A percentile compares a stretch with the other conserved stretches of the same genome.
phyloP scores from a whole-genome alignment of 2,888 invertebrate species.

The Calephelis perditalis region DNA sequence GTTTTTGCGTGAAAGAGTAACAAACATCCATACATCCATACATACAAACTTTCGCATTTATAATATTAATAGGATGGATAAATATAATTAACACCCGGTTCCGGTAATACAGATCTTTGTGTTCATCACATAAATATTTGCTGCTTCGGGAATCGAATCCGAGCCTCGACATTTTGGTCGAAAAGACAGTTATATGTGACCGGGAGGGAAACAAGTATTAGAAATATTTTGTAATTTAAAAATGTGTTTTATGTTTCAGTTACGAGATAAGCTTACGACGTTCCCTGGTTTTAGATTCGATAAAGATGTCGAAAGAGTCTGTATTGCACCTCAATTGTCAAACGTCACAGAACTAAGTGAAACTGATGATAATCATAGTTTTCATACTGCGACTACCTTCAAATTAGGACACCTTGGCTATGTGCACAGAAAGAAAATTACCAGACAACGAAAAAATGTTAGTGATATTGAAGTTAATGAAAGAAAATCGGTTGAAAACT shows the following conservation, averaged over 20 bases:
- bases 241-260: conserved; percentile 35
- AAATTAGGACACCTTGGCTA: conserved; percentile 38
- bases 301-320: conserved; percentile 43
- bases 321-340: conserved; percentile 46
- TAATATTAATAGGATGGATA: too few species aligned
- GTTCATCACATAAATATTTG: too few species aligned
- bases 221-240: not conserved
- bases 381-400: conserved; percentile 30
- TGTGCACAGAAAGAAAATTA: conserved; percentile 29
- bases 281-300: conserved; percentile 43
- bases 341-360: conserved; percentile 52
- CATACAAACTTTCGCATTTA: too few species aligned
- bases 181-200: too few species aligned
- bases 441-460: conserved; percentile 13
- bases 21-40: too few species aligned
- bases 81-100: too few species aligned
- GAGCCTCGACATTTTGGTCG: too few species aligned
- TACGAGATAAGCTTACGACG: conserved; percentile 49
- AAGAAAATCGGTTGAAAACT: not conserved
- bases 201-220: too few species aligned
- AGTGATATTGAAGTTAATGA: conserved; percentile 4
- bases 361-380: conserved; percentile 37
- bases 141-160: too few species aligned
- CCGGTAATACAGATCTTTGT: too few species aligned
- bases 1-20: too few species aligned